Conservation (phyloP, 2,888 invertebrate genomes). For the Polyommatus iphigenia region DNA sequence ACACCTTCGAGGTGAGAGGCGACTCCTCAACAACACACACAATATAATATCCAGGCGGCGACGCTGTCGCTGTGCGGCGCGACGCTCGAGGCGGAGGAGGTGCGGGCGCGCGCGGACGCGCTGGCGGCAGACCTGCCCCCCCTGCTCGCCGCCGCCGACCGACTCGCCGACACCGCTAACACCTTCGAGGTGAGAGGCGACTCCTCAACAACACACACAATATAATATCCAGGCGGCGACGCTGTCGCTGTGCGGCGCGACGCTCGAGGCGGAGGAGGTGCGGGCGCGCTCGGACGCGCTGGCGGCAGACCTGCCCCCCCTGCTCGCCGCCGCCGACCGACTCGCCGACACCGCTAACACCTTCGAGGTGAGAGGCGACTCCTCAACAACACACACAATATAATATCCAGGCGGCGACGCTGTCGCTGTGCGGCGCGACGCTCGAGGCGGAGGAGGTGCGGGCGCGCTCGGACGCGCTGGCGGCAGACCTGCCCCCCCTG, state of each 20-base stretch:
- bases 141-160: conserved; percentile 64
- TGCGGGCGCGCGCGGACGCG: conserved; percentile 83
- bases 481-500: conserved; percentile 60
- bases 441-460: conserved; percentile 92
- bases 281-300: conserved; percentile 83
- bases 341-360: conserved; percentile 85
- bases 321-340: conserved; percentile 67
- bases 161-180: conserved; percentile 84
- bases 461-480: conserved; percentile 82
- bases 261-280: conserved; percentile 91
- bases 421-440: conserved; percentile 90
- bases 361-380: conserved; percentile 81
- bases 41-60: conserved; percentile 72
- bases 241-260: conserved; percentile 89
- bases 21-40: too few relatives aligned
- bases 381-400: too few relatives aligned
- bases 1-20: conserved; percentile 82
- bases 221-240: conserved; percentile 80
- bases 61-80: conserved; percentile 91
- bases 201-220: too few relatives aligned
- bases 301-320: conserved; percentile 63
- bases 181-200: conserved; percentile 82
- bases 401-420: conserved; percentile 80
- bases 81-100: conserved; percentile 90
- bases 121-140: conserved; percentile 74